Evolutionary conservation across 2,888 invertebrate species (phyloP).

Genomic region (Drosophila multiciliata): DNA sequence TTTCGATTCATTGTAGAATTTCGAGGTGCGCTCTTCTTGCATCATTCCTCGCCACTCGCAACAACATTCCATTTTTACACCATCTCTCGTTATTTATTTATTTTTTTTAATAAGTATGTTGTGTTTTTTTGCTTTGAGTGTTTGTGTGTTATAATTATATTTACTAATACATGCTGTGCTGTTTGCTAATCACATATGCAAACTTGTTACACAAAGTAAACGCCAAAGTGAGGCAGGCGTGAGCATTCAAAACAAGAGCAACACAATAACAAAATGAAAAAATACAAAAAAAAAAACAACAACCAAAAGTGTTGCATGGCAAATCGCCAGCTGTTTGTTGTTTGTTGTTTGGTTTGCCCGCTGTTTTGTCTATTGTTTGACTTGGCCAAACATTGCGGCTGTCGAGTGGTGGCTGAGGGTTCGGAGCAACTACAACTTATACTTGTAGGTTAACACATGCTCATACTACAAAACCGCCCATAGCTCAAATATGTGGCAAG

Average conservation of each 20-base stretch:
- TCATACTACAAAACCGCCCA: conserved; percentile 11
- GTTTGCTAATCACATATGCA: conserved; percentile 76
- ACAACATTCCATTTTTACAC: conserved; percentile 46
- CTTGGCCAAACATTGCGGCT: conserved; percentile 54
- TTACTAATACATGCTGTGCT: conserved; percentile 68
- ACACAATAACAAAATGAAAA: conserved; percentile 33
- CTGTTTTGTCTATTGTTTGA: conserved; percentile 58
- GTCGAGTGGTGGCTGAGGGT: conserved; percentile 6
- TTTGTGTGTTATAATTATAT: conserved; percentile 69
- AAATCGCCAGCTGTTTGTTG: conserved; percentile 61
- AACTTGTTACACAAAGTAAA: conserved; percentile 76
- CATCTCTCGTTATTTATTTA: neutral
- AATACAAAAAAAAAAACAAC: conserved; percentile 40
- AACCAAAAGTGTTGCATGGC: conserved; percentile 60
- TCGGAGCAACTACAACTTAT: conserved; percentile 11
- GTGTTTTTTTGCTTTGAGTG: conserved; percentile 8
- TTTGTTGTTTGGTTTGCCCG: conserved; percentile 46
- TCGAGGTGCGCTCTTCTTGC: conserved; percentile 37
- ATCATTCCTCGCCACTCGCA: conserved; percentile 33
- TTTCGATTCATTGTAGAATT: conserved; percentile 36
- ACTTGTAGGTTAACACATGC: conserved; percentile 12
- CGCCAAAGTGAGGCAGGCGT: conserved; percentile 42
- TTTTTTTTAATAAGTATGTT: neutral
- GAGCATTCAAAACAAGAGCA: conserved; percentile 57
- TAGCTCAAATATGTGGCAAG: conserved; percentile 15